These are phyloP conservation scores for Nyctalus aviator DNA, from an alignment of 2,797 vertebrate genomes.

Conservation along the genomic window DNA sequence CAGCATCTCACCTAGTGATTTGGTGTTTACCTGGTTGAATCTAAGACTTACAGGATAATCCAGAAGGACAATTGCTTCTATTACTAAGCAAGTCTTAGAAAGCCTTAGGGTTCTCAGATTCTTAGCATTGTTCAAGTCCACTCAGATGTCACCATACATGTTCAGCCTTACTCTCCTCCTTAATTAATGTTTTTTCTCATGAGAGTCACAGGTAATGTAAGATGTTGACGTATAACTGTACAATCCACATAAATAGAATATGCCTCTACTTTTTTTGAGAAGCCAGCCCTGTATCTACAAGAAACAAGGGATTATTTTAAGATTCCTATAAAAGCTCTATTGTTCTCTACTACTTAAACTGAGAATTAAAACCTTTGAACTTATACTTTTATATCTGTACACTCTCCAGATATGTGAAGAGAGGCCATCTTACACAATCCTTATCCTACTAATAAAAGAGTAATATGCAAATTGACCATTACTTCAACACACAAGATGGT, in stretches of 20 bases:
- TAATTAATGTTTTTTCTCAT: background rate
- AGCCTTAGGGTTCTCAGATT: background rate
- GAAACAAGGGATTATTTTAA: background rate
- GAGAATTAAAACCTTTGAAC: background rate
- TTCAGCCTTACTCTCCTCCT: background rate
- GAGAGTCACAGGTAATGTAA: background rate
- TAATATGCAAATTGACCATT: no score
- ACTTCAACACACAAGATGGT: no score
- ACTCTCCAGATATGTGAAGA: background rate
- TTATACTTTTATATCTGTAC: background rate
- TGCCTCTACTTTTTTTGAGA: background rate
- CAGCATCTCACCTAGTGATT: background rate
- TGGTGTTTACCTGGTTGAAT: background rate
- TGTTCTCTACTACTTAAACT: background rate
- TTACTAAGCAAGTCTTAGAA: background rate
- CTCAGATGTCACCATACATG: background rate
- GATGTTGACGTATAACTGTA: background rate
- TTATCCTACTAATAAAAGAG: background rate
- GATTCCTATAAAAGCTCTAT: background rate
- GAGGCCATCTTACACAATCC: background rate
- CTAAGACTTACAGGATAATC: background rate
- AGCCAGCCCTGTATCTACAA: background rate
- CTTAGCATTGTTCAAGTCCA: background rate
- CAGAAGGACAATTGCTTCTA: background rate
- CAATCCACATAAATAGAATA: background rate